These are phyloP conservation scores for Vollenhovia emeryi DNA, from an alignment of 1,140 invertebrate species.

Conservation along the genomic window DNA sequence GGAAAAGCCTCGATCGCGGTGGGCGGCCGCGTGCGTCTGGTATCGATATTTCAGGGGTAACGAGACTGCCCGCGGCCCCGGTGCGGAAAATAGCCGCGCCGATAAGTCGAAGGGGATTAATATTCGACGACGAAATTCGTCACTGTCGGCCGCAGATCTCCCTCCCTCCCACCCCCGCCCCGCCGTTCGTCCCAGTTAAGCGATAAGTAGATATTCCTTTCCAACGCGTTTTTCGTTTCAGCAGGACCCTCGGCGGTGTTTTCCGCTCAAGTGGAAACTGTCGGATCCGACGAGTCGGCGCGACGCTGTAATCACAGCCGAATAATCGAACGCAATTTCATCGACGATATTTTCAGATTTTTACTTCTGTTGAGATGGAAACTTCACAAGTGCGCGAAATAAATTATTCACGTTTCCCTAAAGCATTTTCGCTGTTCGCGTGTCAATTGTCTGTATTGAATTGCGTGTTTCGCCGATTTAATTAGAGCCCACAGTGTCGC, in stretches of 20 bases:
- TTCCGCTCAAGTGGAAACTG: conserved; percentile 22
- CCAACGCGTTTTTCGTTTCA: conserved; percentile 48
- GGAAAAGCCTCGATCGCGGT: conserved; percentile 35
- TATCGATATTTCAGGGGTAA: conserved; percentile 72
- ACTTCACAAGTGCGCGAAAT: not conserved
- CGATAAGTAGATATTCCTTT: conserved; percentile 59
- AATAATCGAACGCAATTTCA: conserved; percentile 16
- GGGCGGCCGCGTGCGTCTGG: conserved; percentile 1
- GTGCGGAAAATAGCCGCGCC: conserved; percentile 34
- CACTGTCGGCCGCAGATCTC: conserved; percentile 64
- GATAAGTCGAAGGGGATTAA: conserved; percentile 67
- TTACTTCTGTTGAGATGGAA: not conserved
- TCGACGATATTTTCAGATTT: not conserved
- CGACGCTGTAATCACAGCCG: not conserved
- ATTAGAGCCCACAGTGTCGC: not conserved
- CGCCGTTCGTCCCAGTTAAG: too few species aligned
- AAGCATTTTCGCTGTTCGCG: not conserved
- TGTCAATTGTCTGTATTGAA: not conserved
- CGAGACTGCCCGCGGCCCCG: conserved; percentile 53
- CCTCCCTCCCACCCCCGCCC: not conserved
- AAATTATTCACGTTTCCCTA: not conserved
- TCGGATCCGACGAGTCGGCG: not conserved
- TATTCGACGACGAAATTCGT: conserved; percentile 73
- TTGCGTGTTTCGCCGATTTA: conserved; percentile 25
- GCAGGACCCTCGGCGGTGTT: conserved; percentile 18